Evolutionary conservation across 2,888 invertebrate genomes (phyloP), one percentile per base, ranked within the genome.

Genomic region (Rambutsinella grinnellia): DNA sequence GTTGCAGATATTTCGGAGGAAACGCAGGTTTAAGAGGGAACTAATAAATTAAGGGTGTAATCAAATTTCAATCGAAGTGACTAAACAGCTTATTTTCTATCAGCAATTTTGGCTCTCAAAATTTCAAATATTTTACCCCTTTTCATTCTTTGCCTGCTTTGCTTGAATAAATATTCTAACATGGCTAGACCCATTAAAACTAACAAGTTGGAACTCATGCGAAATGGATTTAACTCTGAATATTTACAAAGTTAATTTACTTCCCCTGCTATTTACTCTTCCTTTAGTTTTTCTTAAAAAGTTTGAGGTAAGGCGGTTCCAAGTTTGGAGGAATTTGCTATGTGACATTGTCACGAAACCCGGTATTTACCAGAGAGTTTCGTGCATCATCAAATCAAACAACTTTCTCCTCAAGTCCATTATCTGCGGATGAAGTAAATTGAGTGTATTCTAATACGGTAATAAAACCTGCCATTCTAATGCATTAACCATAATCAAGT

Each of bases 281-380:
- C 36, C 36, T 13, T 36, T 36, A 36, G 36, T 36, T 36, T 36
- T 36, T 8, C 36, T 13, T 5, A 36, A 36, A 8, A 36, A 36
- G 6, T n/a, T n/a, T 5, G 13, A 36, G 5, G 36, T 13, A 36
- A 36, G 36, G 36, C 36, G 36, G 56, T 27, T 23, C 13, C 57
- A 21, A 17, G 26, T 56, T 24, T 49, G 5, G n/a, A 21, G 53
- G 17, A 57, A 21, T 23, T 28, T 57, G 17, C n/a, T 2, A 56
- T 57, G 57, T 28, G 57, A 28, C 15, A 17, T 57, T 57, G 57
- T 57, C 57, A 57, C 57, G 57, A 57, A 17, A 57, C 26, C 5
- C 17, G 24, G 36, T 36, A 13, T 36, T 5, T 8, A 36, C 36
- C 36, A 36, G 13, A 36, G 6, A 36, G 36, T 36, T 36, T 36